phyloP scores from a whole-genome alignment of 23 tunicate genomes.

The Diplosoma virens region DNA sequence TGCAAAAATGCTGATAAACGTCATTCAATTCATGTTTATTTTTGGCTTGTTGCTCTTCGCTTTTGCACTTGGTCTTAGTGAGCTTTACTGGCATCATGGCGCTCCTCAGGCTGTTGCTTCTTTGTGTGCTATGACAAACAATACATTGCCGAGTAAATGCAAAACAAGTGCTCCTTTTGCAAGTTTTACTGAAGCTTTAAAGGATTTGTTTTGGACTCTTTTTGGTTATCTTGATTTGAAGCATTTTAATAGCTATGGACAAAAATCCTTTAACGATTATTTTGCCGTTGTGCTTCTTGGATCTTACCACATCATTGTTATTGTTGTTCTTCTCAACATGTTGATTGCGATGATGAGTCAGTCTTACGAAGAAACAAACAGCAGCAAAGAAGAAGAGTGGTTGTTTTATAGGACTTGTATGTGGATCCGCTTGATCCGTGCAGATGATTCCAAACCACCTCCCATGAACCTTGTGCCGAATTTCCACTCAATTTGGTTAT shows the following conservation, averaged over 20 bases:
- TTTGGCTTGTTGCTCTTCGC: conserved; percentile 71
- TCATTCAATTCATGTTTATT: conserved; percentile 62
- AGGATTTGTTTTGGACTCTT: background rate
- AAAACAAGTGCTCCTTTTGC: background rate
- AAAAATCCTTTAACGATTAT: background rate
- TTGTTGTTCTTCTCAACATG: conserved; percentile 54
- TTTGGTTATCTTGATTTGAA: conserved; percentile 1
- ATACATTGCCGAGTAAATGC: background rate
- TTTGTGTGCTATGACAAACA: background rate
- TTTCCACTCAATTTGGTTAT: too few species aligned
- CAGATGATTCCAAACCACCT: conserved; percentile 42
- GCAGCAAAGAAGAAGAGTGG: conserved; percentile 39
- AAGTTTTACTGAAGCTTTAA: background rate
- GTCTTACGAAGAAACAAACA: conserved; percentile 42
- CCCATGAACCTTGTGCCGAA: conserved; percentile 58
- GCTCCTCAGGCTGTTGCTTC: conserved; percentile 25
- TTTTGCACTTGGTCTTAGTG: conserved; percentile 81
- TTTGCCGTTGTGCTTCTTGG: background rate
- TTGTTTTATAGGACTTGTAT: conserved; percentile 31
- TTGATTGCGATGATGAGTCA: conserved; percentile 62
- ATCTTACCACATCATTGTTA: conserved; percentile 33
- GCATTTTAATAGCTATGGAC: background rate
- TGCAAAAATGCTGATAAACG: conserved; percentile 67
- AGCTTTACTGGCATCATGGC: conserved; percentile 88
- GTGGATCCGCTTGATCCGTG: conserved; percentile 57